A percentile compares a stretch with the other conserved stretches of the same genome.
phyloP scores from a whole-genome alignment of 1,140 invertebrate genomes.

The Tetramorium alpestre region DNA sequence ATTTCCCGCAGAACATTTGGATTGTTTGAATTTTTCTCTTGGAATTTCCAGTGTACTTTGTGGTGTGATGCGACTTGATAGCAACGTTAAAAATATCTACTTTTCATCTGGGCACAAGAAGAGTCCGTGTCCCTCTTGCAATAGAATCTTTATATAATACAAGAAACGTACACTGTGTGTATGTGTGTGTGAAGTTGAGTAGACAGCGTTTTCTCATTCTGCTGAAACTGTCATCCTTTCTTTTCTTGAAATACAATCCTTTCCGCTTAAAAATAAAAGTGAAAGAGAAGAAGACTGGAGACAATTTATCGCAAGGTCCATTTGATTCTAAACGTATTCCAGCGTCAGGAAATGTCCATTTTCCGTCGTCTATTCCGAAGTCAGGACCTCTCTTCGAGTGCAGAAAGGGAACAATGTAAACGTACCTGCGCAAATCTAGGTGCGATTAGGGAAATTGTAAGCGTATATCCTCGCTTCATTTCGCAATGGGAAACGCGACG shows the following conservation, averaged over 20 bases:
- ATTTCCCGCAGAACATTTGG: not conserved
- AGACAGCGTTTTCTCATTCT: slow-evolving; percentile 1
- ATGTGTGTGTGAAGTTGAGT: not conserved
- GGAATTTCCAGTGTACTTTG: not conserved
- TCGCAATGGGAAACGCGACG: not conserved
- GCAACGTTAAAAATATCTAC: not conserved
- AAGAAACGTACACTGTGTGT: not conserved
- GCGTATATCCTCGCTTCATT: slow-evolving; percentile 13
- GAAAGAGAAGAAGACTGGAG: not conserved
- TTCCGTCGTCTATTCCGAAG: not conserved
- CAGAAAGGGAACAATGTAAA: not conserved
- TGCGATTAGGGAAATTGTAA: slow-evolving; percentile 12
- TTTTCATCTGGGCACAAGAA: not conserved
- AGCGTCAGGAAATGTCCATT: not conserved
- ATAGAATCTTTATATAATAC: not conserved
- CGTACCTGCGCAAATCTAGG: slow-evolving; percentile 24
- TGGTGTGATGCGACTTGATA: not conserved
- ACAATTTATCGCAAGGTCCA: not conserved
- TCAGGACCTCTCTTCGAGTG: not conserved
- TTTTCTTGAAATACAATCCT: slow-evolving; percentile 4
- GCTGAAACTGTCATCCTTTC: not conserved
- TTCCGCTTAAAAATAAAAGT: not conserved
- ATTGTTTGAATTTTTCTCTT: not conserved
- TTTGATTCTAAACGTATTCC: slow-evolving; percentile 4
- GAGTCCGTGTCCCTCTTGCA: not conserved